phyloP scores from a whole-genome alignment of 2,113 vertebrate species.

The Tursiops truncatus region DNA sequence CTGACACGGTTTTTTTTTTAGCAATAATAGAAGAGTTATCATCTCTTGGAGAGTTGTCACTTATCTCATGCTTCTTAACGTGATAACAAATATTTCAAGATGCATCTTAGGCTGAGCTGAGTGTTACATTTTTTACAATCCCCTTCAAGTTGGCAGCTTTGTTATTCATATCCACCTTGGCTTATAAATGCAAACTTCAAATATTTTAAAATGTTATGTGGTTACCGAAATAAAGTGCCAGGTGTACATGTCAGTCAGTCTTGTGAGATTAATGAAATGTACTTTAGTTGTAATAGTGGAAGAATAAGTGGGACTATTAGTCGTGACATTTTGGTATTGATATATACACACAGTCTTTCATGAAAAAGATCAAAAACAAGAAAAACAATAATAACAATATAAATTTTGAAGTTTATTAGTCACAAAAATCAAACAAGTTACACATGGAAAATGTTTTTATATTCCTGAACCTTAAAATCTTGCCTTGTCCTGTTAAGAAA shows the following conservation, averaged over 20 bases:
- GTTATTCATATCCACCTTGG: background rate
- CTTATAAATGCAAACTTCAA: conserved; percentile 16
- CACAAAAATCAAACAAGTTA: background rate
- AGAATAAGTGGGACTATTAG: background rate
- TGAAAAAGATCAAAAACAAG: background rate
- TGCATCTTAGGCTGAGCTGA: background rate
- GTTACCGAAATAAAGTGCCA: background rate
- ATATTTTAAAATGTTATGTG: background rate
- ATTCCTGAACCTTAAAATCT: background rate
- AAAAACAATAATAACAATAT: background rate
- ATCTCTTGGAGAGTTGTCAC: background rate
- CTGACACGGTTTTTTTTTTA: background rate
- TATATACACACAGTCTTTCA: background rate
- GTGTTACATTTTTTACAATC: background rate
- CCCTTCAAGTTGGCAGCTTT: background rate
- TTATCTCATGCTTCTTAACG: background rate
- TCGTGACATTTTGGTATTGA: background rate
- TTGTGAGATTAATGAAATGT: background rate
- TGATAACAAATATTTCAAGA: background rate
- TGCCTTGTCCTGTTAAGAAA: background rate
- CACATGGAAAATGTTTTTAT: background rate
- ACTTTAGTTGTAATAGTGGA: background rate
- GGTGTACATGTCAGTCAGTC: background rate
- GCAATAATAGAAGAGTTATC: background rate
- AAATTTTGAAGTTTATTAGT: background rate